Evolutionary conservation across 2,797 vertebrate genomes (phyloP).

Genomic region (Pempheris klunzingeri): DNA sequence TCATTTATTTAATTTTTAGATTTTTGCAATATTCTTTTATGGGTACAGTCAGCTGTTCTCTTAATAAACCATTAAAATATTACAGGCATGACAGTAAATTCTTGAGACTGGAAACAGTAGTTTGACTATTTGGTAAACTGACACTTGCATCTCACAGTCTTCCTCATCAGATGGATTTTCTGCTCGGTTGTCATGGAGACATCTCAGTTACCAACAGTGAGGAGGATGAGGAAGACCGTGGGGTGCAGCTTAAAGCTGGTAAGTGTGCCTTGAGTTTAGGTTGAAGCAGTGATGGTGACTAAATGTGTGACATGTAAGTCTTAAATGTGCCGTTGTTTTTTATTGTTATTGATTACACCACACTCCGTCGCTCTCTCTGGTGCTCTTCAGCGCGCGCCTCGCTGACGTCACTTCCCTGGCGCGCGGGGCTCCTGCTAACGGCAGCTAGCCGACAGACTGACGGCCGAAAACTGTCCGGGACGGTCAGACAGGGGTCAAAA

Average conservation of each 20-base stretch:
- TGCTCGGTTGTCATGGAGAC: background rate
- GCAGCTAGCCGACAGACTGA: constrained; percentile 28
- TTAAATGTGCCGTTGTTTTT: too few species aligned
- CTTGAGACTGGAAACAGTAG: background rate
- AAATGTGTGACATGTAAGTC: too few species aligned
- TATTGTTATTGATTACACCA: too few species aligned
- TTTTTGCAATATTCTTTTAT: background rate
- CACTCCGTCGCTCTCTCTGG: background rate
- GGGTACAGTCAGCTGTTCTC: background rate
- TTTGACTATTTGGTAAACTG: too few species aligned
- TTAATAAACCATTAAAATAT: background rate
- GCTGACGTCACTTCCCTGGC: constrained; percentile 76
- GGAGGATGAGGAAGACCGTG: background rate
- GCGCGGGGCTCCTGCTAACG: constrained; percentile 61
- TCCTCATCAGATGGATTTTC: background rate
- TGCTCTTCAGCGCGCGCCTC: background rate
- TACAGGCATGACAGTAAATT: background rate
- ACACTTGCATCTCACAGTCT: background rate
- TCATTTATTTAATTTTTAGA: background rate
- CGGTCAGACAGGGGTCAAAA: background rate
- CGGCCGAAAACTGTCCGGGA: background rate
- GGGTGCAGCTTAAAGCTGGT: background rate
- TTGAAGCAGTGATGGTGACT: too few species aligned
- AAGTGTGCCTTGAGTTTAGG: background rate
- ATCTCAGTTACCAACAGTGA: too few species aligned